phyloP scores from a whole-genome alignment of 1,140 invertebrate species.

The Coenobita brevimanus region DNA sequence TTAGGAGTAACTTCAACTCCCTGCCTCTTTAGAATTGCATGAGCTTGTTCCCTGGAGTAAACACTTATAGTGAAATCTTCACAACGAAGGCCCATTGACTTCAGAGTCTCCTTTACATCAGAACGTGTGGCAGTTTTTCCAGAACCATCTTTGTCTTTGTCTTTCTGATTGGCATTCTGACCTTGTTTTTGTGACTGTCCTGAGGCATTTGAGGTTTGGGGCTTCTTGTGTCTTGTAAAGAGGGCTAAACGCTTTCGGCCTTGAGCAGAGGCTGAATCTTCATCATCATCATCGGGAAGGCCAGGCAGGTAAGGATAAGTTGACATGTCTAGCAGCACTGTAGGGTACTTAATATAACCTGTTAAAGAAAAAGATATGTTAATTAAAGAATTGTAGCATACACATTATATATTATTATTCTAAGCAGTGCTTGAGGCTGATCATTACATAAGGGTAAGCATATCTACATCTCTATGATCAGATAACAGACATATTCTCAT shows the following conservation, averaged over 20 bases:
- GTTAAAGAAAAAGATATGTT: too few relatives aligned
- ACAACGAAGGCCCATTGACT: slow-evolving; percentile 69
- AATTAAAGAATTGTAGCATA: too few relatives aligned
- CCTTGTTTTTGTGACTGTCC: slow-evolving; percentile 37
- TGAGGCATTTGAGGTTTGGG: slow-evolving; percentile 8
- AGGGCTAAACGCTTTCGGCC: slow-evolving; percentile 61
- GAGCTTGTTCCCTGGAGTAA: slow-evolving; percentile 69
- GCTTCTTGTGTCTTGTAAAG: slow-evolving; percentile 49
- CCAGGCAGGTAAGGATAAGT: slow-evolving; percentile 67
- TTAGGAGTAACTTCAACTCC: slow-evolving; percentile 68
- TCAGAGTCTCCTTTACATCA: slow-evolving; percentile 68
- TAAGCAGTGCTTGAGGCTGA: too few relatives aligned
- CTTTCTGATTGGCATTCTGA: slow-evolving; percentile 31
- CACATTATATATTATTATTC: too few relatives aligned
- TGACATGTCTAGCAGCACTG: slow-evolving; percentile 64
- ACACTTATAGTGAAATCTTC: slow-evolving; percentile 70
- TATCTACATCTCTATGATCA: too few relatives aligned
- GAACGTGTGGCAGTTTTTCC: slow-evolving; percentile 62
- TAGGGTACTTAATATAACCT: slow-evolving; percentile 65
- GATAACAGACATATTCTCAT: too few relatives aligned
- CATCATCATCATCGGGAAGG: slow-evolving; percentile 59
- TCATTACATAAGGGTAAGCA: too few relatives aligned
- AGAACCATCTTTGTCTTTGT: slow-evolving; percentile 9
- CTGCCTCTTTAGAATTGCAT: slow-evolving; percentile 65
- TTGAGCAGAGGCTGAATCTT: slow-evolving; percentile 55